phyloP scores from a whole-genome alignment of 2,797 vertebrate species.

The Octomys mimax region DNA sequence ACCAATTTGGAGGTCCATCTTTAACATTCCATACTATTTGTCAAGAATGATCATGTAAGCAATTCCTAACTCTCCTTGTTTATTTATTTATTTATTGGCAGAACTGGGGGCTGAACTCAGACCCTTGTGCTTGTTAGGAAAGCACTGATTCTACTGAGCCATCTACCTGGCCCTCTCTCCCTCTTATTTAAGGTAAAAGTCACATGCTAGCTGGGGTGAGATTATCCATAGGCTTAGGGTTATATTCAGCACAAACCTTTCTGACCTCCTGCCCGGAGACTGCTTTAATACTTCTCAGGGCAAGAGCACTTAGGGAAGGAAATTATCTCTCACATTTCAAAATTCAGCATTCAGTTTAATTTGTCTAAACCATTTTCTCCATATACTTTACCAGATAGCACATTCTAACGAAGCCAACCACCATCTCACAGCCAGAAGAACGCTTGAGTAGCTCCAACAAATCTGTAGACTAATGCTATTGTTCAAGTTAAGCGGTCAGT shows the following conservation, averaged over 20 bases:
- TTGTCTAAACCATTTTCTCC: constrained; percentile 50
- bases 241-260: neutral
- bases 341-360: constrained; percentile 3
- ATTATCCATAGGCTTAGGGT: neutral
- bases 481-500: constrained; percentile 1
- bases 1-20: neutral
- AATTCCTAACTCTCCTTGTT: neutral
- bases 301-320: constrained; percentile 13
- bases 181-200: constrained; percentile 39
- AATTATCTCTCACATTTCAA: neutral
- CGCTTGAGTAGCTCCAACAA: neutral
- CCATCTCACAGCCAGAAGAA: constrained; percentile 18
- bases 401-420: neutral
- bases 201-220: constrained; percentile 5
- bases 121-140: too few relatives aligned
- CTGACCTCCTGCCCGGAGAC: neutral
- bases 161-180: neutral
- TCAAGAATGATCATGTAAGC: constrained; percentile 8
- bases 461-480: neutral
- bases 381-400: constrained; percentile 39
- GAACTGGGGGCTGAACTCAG: too few relatives aligned
- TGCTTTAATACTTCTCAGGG: neutral
- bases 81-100: too few relatives aligned
- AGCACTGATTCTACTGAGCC: too few relatives aligned
- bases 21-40: neutral